Evolutionary conservation across 2,888 invertebrate genomes (phyloP).

Genomic region (Lordiphosa andalusiaca): DNA sequence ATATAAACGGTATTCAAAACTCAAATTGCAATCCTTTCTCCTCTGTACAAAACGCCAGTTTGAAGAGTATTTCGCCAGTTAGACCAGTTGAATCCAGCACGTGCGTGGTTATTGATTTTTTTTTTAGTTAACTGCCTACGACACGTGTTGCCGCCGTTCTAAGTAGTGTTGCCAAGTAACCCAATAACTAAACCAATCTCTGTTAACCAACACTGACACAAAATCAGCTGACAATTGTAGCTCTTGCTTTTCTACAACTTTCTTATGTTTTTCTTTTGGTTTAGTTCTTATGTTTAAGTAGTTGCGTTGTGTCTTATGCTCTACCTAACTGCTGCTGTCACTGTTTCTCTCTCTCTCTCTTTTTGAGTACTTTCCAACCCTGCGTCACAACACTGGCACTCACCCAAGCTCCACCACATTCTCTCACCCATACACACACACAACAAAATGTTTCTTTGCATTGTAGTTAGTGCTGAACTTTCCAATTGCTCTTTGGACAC

Average conservation of each 20-base stretch:
- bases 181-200: conserved; percentile 25
- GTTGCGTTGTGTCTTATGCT: conserved; percentile 47
- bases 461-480: conserved; percentile 75
- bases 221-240: conserved; percentile 33
- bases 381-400: conserved; percentile 51
- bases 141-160: conserved; percentile 50
- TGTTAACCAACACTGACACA: conserved; percentile 42
- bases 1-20: conserved; percentile 20
- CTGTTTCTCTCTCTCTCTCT: conserved; percentile 21
- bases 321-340: conserved; percentile 13
- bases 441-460: conserved; percentile 67
- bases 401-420: conserved; percentile 30
- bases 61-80: conserved; percentile 40
- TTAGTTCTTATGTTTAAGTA: conserved; percentile 42
- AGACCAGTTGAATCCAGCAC: conserved; percentile 50
- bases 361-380: conserved; percentile 38
- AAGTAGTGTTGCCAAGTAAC: conserved; percentile 51
- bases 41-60: conserved; percentile 56
- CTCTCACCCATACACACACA: conserved; percentile 33
- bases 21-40: conserved; percentile 18
- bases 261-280: conserved; percentile 34
- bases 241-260: conserved; percentile 46
- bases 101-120: conserved; percentile 41
- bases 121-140: conserved; percentile 28
- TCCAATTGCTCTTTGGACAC: conserved; percentile 67